Evolutionary conservation across 92 coral and sea anemone genomes (phyloP), one percentile per base, ranked within the genome.

Genomic region (Parazoanthus darwini): DNA sequence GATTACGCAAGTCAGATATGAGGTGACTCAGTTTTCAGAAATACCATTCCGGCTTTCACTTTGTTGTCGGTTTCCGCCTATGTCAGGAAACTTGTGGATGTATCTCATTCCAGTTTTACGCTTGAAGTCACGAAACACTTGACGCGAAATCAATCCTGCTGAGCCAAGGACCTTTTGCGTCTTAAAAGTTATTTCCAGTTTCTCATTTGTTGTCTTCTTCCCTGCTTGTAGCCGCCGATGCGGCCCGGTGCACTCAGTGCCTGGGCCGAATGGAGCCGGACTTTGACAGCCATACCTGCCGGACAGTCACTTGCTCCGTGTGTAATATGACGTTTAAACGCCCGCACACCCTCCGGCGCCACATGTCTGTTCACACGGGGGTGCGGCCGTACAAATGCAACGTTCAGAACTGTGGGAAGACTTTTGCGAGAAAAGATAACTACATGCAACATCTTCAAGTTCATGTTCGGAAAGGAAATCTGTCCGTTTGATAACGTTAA

Each of bases 381-480:
- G 26, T 84, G 2, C 59, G 87, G 6, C 79, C 78, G 29, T 84
- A 70, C 78, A 18, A 72, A 67, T 84, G 87, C 43, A 70, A 66
- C 14, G 39, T 70, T 20, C 36, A 50, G 16, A 84, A 48, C 67
- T 84, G 87, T 16, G 87, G 87, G 11, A 84, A 75, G 67, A 50
- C 87, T 6, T 84, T 84, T 18, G 87, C 87, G 15, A 72, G 87
- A 15, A 84, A 84, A 33, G 87, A 84, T 71, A 84, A 84, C 33
- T 84, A 84, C 79, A 84, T 71, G 87, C 77, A 84, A 72, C 87
- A 84, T 84, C 87, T 84, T 8, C 87, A 84, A 75, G 78, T 74
- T 37, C 87, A 84, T 33, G 70, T 56, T 26, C 78, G 66, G 66
- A 84, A 48, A 29, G 65, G 78, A 58, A 80, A 80, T 80, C 83